phyloP scores from a whole-genome alignment of 2,888 invertebrate species.

The Phoenoteleia sp. region DNA sequence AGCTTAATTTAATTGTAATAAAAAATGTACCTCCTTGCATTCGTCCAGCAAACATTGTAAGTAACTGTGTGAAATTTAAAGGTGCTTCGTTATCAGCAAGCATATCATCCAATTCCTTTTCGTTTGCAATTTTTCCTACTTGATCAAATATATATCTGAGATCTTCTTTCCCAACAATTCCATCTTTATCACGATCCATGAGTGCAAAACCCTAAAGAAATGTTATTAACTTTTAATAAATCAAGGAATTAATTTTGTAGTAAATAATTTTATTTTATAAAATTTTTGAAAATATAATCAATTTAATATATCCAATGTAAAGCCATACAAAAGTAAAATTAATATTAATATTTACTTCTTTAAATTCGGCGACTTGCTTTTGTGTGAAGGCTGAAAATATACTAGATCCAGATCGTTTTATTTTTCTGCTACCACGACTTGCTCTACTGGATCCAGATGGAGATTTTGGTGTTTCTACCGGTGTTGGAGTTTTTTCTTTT shows the following conservation, averaged over 20 bases:
- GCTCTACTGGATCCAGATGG: slow-evolving; percentile 89
- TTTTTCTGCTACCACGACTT: slow-evolving; percentile 93
- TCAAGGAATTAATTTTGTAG: no score
- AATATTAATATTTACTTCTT: slow-evolving; percentile 90
- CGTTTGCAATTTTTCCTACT: slow-evolving; percentile 95
- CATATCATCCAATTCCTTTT: slow-evolving; percentile 87
- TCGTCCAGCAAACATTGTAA: slow-evolving; percentile 64
- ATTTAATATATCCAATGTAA: no score
- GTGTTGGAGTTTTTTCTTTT: slow-evolving; percentile 87
- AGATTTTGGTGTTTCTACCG: slow-evolving; percentile 86
- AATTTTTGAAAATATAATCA: no score
- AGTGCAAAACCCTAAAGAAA: slow-evolving; percentile 94
- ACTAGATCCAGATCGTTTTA: slow-evolving; percentile 96
- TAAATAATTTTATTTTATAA: no score
- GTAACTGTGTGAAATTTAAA: slow-evolving; percentile 65
- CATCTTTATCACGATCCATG: slow-evolving; percentile 98
- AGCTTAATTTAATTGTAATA: no score
- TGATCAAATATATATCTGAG: slow-evolving; percentile 97
- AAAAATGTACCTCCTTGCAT: slow-evolving; percentile 61
- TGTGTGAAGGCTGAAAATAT: slow-evolving; percentile 99
- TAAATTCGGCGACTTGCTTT: slow-evolving; percentile 98
- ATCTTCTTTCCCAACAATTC: slow-evolving; percentile 95
- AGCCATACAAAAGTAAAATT: neutral
- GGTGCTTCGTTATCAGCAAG: slow-evolving; percentile 52
- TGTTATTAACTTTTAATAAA: no score